These are phyloP conservation scores for Spodoptera litura DNA, from an alignment of 1,140 invertebrate species.

Conservation along the genomic window DNA sequence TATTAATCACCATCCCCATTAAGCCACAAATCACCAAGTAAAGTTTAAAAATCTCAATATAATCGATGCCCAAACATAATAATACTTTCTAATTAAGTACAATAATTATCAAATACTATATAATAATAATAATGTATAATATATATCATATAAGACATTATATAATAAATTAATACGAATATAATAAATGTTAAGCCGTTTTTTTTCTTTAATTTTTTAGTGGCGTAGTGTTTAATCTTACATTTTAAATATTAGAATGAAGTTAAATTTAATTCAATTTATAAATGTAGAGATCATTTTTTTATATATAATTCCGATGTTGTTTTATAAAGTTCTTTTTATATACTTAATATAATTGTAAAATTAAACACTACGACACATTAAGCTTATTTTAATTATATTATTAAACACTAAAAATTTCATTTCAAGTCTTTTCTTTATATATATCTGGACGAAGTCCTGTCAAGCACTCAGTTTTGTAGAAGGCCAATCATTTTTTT, in stretches of 20 bases:
- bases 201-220: constrained; percentile 6
- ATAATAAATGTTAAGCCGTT: constrained; percentile 43
- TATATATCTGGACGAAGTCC: constrained; percentile 55
- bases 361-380: neutral
- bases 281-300: neutral
- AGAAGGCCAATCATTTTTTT: constrained; percentile 52
- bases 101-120: constrained; percentile 21
- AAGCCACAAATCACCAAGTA: neutral
- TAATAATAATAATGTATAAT: constrained; percentile 29
- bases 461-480: constrained; percentile 51
- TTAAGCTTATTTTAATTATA: constrained; percentile 37
- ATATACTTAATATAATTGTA: neutral
- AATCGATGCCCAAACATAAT: constrained; percentile 41
- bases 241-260: too few relatives aligned
- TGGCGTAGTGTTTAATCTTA: constrained; percentile 14
- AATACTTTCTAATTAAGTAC: constrained; percentile 38
- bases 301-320: neutral
- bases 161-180: constrained; percentile 49
- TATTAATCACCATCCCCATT: neutral
- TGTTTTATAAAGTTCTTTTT: neutral
- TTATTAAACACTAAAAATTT: constrained; percentile 46
- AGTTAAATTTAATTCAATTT: too few relatives aligned
- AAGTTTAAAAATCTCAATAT: constrained; percentile 37
- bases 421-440: constrained; percentile 52
- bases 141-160: constrained; percentile 17